These are phyloP conservation scores for Druon quercuslanigerum DNA, from an alignment of 1,140 invertebrate species.

Conservation along the genomic window DNA sequence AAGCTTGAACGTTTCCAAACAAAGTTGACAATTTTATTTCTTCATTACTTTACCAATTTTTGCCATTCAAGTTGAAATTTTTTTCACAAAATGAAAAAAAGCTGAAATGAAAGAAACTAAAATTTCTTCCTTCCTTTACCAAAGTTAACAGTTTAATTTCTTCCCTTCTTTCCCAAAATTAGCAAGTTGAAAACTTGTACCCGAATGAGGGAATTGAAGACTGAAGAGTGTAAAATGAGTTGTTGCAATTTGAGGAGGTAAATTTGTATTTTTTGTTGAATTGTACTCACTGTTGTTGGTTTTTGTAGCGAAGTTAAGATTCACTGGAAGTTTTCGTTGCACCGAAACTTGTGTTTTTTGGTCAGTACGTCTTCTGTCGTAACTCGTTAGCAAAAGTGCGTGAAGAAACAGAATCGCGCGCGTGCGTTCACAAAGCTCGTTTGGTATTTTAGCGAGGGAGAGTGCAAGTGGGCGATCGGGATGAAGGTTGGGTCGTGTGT, in stretches of 20 bases:
- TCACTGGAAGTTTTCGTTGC: slow-evolving; percentile 48
- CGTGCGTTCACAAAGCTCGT: slow-evolving; percentile 56
- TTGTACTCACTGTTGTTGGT: slow-evolving; percentile 43
- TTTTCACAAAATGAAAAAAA: no score
- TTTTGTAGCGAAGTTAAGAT: slow-evolving; percentile 31
- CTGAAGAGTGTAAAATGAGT: not conserved
- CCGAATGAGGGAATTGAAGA: not conserved
- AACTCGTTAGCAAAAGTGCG: slow-evolving; percentile 38
- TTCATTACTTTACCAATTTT: no score
- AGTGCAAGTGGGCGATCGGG: slow-evolving; percentile 50
- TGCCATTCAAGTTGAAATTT: no score
- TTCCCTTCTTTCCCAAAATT: no score
- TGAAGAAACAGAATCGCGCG: slow-evolving; percentile 56
- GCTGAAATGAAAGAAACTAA: no score
- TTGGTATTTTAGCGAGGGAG: slow-evolving; percentile 40
- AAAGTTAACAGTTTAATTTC: no score
- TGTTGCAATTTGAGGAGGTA: not conserved
- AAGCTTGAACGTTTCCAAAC: no score
- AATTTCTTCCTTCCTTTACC: no score
- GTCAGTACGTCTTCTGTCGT: slow-evolving; percentile 37
- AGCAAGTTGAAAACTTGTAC: no score
- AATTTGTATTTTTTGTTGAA: not conserved
- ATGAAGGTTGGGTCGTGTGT: slow-evolving; percentile 74
- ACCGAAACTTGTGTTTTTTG: slow-evolving; percentile 56
- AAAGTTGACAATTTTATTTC: no score